Evolutionary conservation across 1,140 invertebrate genomes (phyloP).

Genomic region (fruit fly (Drosophila melanogaster)): DNA sequence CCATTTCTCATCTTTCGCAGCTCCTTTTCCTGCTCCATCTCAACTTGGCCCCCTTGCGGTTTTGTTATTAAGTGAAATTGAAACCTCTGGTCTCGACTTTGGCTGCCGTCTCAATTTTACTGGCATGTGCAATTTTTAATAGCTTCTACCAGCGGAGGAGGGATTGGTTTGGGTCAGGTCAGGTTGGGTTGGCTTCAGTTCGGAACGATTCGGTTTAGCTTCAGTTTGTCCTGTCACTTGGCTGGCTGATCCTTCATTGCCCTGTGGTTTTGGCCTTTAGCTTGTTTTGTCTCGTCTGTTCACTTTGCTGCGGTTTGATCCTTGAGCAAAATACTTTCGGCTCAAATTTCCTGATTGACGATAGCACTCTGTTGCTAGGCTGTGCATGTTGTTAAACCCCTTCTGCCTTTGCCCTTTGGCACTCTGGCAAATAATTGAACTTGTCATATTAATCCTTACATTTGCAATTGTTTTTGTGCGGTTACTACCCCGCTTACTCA

Average conservation of each 20-base stretch:
- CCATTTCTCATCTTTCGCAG: conserved; percentile 36
- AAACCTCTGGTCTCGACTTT: conserved; percentile 65
- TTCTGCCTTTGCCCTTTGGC: not conserved
- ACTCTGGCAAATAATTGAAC: conserved; percentile 31
- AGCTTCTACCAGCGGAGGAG: conserved; percentile 27
- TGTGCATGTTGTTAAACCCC: not conserved
- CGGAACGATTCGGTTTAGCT: conserved; percentile 17
- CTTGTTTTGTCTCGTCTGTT: conserved; percentile 26
- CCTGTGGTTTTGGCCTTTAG: conserved; percentile 55
- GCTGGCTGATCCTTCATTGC: conserved; percentile 60
- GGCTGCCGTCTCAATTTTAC: conserved; percentile 67
- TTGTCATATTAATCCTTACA: conserved; percentile 40
- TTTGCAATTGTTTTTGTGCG: conserved; percentile 49
- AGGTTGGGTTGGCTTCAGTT: not conserved
- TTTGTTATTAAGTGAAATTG: conserved; percentile 79
- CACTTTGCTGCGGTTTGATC: conserved; percentile 37
- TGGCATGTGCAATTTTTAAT: conserved; percentile 80
- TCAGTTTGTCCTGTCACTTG: conserved; percentile 28
- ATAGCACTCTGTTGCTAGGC: conserved; percentile 2
- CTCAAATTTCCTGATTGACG: conserved; percentile 32
- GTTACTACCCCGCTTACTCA: conserved; percentile 3
- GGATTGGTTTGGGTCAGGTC: conserved; percentile 7
- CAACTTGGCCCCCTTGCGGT: conserved; percentile 21
- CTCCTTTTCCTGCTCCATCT: not conserved
- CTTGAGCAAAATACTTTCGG: conserved; percentile 39